These are phyloP conservation scores for Balaenoptera acutorostrata DNA, from an alignment of 2,113 vertebrate genomes.

Conservation along the genomic window DNA sequence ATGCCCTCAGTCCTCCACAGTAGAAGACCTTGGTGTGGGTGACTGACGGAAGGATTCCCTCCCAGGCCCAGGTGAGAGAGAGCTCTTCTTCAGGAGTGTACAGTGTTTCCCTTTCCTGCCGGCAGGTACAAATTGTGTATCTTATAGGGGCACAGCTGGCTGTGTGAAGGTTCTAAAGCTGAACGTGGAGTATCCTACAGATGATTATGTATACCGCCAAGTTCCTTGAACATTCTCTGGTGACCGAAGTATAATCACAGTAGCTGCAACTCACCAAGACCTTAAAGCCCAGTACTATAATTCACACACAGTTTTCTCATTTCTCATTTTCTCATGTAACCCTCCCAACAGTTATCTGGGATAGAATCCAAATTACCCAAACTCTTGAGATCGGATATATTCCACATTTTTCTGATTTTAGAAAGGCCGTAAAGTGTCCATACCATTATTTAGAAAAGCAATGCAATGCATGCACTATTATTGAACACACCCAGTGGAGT, in stretches of 20 bases:
- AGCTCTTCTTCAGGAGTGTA: accelerated
- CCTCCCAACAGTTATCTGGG: not conserved
- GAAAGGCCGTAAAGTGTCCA: not conserved
- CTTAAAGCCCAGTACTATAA: not conserved
- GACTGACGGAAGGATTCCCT: not conserved
- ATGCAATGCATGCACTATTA: not conserved
- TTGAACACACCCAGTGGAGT: not conserved
- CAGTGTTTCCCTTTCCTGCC: not conserved
- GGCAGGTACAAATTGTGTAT: too few relatives aligned
- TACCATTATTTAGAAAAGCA: not conserved
- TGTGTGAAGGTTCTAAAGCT: not conserved
- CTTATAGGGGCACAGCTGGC: not conserved
- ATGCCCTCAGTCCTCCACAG: not conserved
- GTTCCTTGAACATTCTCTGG: not conserved
- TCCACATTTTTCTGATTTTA: slow-evolving; percentile 11
- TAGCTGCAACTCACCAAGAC: not conserved
- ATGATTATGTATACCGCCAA: not conserved
- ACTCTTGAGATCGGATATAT: not conserved
- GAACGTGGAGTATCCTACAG: not conserved
- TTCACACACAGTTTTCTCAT: not conserved
- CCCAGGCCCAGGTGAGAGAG: not conserved
- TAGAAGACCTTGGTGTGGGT: not conserved
- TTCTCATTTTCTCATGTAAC: not conserved
- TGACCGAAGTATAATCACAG: not conserved
- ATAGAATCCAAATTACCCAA: not conserved